phyloP scores from a whole-genome alignment of 1,140 invertebrate species.

The Drosophila ercepeae region DNA sequence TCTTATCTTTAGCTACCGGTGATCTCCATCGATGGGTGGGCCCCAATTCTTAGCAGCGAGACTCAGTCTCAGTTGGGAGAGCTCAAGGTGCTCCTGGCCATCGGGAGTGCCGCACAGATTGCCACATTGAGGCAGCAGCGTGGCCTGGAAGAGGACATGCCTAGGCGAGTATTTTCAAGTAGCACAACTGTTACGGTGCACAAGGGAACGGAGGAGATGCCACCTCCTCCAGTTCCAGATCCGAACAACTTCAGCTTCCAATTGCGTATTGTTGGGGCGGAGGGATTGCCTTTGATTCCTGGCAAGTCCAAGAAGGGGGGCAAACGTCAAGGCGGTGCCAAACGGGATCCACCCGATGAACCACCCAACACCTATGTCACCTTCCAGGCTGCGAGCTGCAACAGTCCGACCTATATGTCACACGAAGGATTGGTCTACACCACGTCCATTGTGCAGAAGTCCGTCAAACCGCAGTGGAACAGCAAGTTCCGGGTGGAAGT shows the following conservation, averaged over 20 bases:
- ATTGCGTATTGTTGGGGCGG: slow-evolving; percentile 85
- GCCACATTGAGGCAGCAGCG: slow-evolving; percentile 85
- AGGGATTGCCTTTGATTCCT: slow-evolving; percentile 85
- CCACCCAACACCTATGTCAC: slow-evolving; percentile 87
- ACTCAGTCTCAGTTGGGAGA: slow-evolving; percentile 84
- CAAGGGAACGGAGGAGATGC: background rate
- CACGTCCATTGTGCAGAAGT: slow-evolving; percentile 85
- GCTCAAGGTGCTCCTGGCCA: slow-evolving; percentile 85
- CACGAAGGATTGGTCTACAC: slow-evolving; percentile 83
- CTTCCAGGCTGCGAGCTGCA: slow-evolving; percentile 84
- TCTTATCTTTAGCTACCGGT: slow-evolving; percentile 85
- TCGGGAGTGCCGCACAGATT: slow-evolving; percentile 87
- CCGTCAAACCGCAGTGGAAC: slow-evolving; percentile 86
- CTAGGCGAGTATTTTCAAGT: background rate
- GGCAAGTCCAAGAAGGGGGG: slow-evolving; percentile 72
- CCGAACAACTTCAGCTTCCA: slow-evolving; percentile 77
- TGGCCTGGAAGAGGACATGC: slow-evolving; percentile 74
- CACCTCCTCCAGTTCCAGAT: slow-evolving; percentile 12
- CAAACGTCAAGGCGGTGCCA: slow-evolving; percentile 60
- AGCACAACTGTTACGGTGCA: background rate
- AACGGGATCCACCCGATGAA: slow-evolving; percentile 69
- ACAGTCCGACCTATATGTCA: slow-evolving; percentile 68
- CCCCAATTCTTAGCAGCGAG: slow-evolving; percentile 84
- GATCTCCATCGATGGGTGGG: slow-evolving; percentile 86
- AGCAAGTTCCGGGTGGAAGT: slow-evolving; percentile 85